Conservation (phyloP, 1,140 invertebrate species). For the Calephelis virginiensis region DNA sequence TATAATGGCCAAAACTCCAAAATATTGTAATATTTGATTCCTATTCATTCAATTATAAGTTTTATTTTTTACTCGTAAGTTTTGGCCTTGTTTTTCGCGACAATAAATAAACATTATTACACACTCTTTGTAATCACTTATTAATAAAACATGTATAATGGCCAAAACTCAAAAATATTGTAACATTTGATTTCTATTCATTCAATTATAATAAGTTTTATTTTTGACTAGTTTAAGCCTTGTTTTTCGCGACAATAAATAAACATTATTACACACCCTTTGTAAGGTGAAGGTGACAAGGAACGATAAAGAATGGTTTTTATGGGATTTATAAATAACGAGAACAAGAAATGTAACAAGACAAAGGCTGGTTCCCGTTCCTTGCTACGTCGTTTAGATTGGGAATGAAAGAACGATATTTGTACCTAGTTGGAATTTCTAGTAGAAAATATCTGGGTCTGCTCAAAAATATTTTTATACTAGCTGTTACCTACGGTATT, state of each 20-base stretch:
- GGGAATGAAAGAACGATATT: not conserved
- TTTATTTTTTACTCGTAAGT: not conserved
- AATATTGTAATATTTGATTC: too few relatives aligned
- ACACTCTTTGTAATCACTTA: not conserved
- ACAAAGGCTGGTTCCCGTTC: not conserved
- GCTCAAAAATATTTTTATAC: too few relatives aligned
- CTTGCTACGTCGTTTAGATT: not conserved
- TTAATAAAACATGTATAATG: too few relatives aligned
- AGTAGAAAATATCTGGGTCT: not conserved
- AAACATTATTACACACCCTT: conserved; percentile 2
- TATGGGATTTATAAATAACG: conserved; percentile 6
- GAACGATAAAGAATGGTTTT: not conserved
- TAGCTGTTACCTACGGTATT: too few relatives aligned
- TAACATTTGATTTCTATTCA: too few relatives aligned
- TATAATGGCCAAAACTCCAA: too few relatives aligned
- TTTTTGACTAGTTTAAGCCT: not conserved
- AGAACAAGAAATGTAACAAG: conserved; percentile 2
- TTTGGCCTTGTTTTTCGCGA: not conserved
- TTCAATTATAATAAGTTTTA: not conserved
- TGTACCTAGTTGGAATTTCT: not conserved
- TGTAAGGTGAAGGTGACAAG: conserved; percentile 1
- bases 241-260: not conserved
- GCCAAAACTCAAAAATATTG: too few relatives aligned
- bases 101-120: conserved; percentile 1
- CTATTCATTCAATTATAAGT: not conserved